phyloP scores from a whole-genome alignment of 2,888 invertebrate genomes.

The Rhingia rostrata region DNA sequence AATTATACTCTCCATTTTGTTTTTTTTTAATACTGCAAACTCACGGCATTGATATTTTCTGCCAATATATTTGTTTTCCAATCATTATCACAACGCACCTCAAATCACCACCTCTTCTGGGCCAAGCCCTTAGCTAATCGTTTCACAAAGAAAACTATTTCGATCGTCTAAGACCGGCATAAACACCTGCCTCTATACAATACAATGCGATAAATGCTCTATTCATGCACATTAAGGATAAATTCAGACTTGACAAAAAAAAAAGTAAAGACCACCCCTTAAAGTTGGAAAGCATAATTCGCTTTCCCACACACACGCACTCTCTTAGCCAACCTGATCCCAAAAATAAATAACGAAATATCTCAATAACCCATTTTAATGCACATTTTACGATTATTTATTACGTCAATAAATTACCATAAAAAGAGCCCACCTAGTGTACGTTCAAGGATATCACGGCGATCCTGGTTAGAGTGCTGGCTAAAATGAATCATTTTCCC shows the following conservation, averaged over 20 bases:
- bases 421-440: constrained; percentile 74
- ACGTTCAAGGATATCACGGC: constrained; percentile 24
- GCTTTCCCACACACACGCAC: constrained; percentile 3
- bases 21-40: no score
- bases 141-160: neutral
- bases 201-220: constrained; percentile 5
- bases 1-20: no score
- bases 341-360: constrained; percentile 46
- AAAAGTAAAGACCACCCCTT: neutral
- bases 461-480: constrained; percentile 37
- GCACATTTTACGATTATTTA: constrained; percentile 80
- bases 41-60: no score
- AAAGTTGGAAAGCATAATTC: constrained; percentile 16
- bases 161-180: neutral
- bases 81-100: no score
- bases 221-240: neutral
- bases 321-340: neutral
- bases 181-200: neutral
- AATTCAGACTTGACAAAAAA: neutral
- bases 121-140: no score
- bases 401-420: constrained; percentile 80
- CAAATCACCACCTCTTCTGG: no score
- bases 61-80: no score
- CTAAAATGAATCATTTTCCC: constrained; percentile 60
- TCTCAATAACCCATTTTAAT: constrained; percentile 77